Percentiles rank a stretch among this genome's conserved stretches.
Evolutionary conservation across 2,113 vertebrate genomes (phyloP).

Genomic region (Rutilus rutilus): DNA sequence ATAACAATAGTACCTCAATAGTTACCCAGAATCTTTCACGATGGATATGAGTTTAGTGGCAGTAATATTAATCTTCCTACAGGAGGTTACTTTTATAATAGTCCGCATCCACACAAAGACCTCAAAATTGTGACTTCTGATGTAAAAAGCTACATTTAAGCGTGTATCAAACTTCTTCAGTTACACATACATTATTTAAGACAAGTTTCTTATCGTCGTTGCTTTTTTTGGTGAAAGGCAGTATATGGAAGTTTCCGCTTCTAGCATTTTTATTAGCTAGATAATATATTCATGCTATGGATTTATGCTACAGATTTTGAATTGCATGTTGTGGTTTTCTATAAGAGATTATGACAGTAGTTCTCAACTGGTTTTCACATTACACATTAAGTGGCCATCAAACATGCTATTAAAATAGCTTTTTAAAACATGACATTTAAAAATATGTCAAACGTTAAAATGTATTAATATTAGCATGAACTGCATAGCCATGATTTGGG

Average conservation of each 20-base stretch:
- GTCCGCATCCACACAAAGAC: background rate
- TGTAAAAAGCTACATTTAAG: slow-evolving; percentile 35
- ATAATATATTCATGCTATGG: slow-evolving; percentile 41
- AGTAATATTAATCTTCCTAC: background rate
- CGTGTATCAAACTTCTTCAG: background rate
- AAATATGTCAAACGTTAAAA: background rate
- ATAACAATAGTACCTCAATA: slow-evolving; percentile 20
- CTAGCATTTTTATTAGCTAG: background rate
- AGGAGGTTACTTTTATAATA: background rate
- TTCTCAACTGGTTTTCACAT: slow-evolving; percentile 4
- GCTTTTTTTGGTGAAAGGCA: slow-evolving; percentile 24
- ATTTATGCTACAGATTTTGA: slow-evolving; percentile 49
- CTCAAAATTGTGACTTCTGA: background rate
- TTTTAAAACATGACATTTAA: background rate
- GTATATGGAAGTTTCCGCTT: slow-evolving; percentile 20
- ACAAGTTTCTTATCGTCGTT: background rate
- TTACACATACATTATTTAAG: background rate
- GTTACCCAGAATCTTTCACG: background rate
- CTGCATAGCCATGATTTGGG: background rate
- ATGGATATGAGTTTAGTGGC: background rate
- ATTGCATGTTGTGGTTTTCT: background rate
- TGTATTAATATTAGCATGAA: background rate
- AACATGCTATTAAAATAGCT: background rate
- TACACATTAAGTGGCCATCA: background rate
- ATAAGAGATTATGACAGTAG: background rate